phyloP scores from a whole-genome alignment of 2,888 invertebrate species.

The Biston betularia region DNA sequence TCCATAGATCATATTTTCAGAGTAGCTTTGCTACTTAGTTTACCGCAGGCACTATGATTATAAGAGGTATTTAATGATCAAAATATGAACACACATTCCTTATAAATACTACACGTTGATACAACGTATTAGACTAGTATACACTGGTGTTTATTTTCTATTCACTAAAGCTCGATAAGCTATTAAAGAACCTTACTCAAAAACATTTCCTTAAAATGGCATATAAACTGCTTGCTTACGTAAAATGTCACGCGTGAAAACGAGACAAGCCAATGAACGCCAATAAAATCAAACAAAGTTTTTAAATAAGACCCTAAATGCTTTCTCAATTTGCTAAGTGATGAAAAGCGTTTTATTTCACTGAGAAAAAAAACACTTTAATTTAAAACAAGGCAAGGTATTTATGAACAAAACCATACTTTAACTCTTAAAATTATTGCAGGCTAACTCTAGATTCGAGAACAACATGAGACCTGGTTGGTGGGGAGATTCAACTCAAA shows the following conservation, averaged over 20 bases:
- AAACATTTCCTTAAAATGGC: too few relatives aligned
- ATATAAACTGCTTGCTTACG: too few relatives aligned
- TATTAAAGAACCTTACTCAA: too few relatives aligned
- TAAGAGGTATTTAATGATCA: not conserved
- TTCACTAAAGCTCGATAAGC: too few relatives aligned
- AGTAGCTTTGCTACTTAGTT: not conserved
- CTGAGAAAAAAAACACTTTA: too few relatives aligned
- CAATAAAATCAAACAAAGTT: too few relatives aligned
- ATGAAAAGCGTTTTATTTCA: too few relatives aligned
- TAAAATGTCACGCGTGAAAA: too few relatives aligned
- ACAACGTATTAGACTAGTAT: conserved; percentile 53
- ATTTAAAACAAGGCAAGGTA: not conserved
- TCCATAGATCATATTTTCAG: not conserved
- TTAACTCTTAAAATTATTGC: not conserved
- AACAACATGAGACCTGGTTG: conserved; percentile 16
- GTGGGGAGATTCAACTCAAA: conserved; percentile 52
- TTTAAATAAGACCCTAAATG: too few relatives aligned
- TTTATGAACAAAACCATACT: not conserved
- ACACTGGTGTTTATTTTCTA: conserved; percentile 7
- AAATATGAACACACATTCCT: not conserved
- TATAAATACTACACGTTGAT: conserved; percentile 55
- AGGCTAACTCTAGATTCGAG: conserved; percentile 2
- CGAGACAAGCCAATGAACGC: too few relatives aligned
- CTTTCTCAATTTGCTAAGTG: too few relatives aligned
- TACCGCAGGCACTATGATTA: not conserved